Evolutionary conservation across 2,888 invertebrate species (phyloP).

Genomic region (Entomobrya proxima): DNA sequence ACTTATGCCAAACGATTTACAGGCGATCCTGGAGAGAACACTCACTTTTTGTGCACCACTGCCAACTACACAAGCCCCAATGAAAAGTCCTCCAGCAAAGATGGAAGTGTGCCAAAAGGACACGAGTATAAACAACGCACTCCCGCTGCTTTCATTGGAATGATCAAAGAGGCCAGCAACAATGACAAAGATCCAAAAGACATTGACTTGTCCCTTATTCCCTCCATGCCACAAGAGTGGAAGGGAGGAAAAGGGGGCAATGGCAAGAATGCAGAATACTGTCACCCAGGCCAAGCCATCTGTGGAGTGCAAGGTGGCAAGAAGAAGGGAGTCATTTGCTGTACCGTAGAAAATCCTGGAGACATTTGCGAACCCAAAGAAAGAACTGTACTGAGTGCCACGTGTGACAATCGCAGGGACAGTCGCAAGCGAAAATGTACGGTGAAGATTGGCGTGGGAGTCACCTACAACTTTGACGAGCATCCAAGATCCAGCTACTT

Average conservation of each 20-base stretch:
- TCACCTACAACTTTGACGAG: constrained; percentile 18
- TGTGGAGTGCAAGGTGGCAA: background rate
- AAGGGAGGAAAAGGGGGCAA: background rate
- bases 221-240: background rate
- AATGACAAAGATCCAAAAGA: background rate
- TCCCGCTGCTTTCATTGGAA: background rate
- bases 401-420: constrained; percentile 15
- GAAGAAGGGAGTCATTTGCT: background rate
- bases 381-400: background rate
- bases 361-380: background rate
- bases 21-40: background rate
- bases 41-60: background rate
- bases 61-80: background rate
- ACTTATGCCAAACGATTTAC: background rate
- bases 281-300: constrained; percentile 9
- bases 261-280: background rate
- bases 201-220: background rate
- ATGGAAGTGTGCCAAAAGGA: background rate
- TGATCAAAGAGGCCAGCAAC: background rate
- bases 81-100: background rate
- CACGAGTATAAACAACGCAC: background rate
- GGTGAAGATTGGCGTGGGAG: constrained; percentile 3
- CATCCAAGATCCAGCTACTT: constrained; percentile 7
- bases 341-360: constrained; percentile 9
- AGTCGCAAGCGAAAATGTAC: background rate